Evolutionary conservation across 1,140 invertebrate species (phyloP), one percentile per base, ranked within the genome.

Genomic region (Zophobas atratus): DNA sequence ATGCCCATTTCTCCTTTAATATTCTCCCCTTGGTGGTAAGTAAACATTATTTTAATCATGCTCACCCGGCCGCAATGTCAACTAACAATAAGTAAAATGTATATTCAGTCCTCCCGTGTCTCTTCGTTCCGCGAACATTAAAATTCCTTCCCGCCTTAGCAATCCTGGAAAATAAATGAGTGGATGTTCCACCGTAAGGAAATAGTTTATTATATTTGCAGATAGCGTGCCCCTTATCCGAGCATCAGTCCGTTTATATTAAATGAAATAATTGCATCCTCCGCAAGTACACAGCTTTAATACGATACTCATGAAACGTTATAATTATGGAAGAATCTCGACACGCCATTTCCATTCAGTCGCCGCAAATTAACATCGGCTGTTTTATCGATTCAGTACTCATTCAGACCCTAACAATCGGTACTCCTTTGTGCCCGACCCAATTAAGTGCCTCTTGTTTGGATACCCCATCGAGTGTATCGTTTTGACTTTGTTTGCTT

Each of bases 401-500:
- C 20, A 20, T 20, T 20, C 20, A 46, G 8, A 46, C 43, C 8
- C 43, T 46, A 8, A 46, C 43, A 46, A 46, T 46, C 20, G 20
- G 20, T 55, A 33, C 5, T 60, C 38, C 56, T 60, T 60, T 60
- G 56, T 38, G 35, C 38, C 8, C 34, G 8, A 60, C 56, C 60
- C 60, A 67, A 67, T 67, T 67, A 67, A 43, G 8, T 32, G n/a
- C n/a, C 41, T 8, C 53, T n/a, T 43, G 38, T 67, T 67, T 63
- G 35, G 36, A 38, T 63, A 63, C 36, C 39, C 51, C 8, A 55
- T 70, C 70, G 33, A 63, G 33, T 38, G 35, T 63, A n/a, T 6
- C 34, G 35, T 2, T 39, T 6, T 38, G 4, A 41, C 60, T 67
- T 67, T 43, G 60, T 43, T 75, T 76, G 76, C 76, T 90, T 90